Evolutionary conservation across 2,113 vertebrate genomes (phyloP), one percentile per base, ranked within the genome.

Genomic region (Pithys albifrons): DNA sequence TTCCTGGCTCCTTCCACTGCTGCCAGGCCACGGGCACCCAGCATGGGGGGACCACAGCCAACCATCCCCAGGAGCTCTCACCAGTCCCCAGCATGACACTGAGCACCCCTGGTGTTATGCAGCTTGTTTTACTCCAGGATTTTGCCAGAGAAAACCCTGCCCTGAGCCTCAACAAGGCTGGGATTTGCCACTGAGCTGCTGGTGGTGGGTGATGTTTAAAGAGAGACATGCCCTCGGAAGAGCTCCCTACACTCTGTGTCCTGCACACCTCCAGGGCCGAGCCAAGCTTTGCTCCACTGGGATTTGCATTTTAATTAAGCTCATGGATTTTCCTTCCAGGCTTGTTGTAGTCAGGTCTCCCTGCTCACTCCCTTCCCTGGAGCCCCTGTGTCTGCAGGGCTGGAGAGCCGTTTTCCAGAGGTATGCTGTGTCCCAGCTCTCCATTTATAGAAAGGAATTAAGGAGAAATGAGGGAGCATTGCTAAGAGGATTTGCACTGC

Each of bases 361-460:
- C 19, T 85, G 10, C 43, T 82, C 1, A 2, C 37, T 83, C 2
- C 1, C 46, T 82, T 81, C 48, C 54, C 84, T 1, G 0, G 59
- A 74, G 76, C 61, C 58, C 61, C 80, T 66, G 82, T 0, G 0
- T 62, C 58, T 51, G 54, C 77, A 37, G 81, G 54, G 87, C 87
- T 89, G 20, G 78, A 1, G 8, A 62, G 49, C 0, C 0, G 48
- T 95, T 92, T 91, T 84, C 79, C 2, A 0, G 76, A 92, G 83
- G 88, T 93, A 89, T 4, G 31, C 39, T 66, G 41, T 1, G 1
- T 78, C 73, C 66, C 7, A 0, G 69, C 83, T 84, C 70, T 85
- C 91, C 93, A 91, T 96, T 95, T 97, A 93, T 92, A 96, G 95
- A 93, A 96, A 89, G 91, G 91, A 92, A 92, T 95, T 96, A 92